A percentile compares a stretch with the other conserved stretches of the same genome.
These are phyloP conservation scores for Poicephalus gulielmi DNA, from an alignment of 2,113 vertebrate genomes.

Conservation along the genomic window DNA sequence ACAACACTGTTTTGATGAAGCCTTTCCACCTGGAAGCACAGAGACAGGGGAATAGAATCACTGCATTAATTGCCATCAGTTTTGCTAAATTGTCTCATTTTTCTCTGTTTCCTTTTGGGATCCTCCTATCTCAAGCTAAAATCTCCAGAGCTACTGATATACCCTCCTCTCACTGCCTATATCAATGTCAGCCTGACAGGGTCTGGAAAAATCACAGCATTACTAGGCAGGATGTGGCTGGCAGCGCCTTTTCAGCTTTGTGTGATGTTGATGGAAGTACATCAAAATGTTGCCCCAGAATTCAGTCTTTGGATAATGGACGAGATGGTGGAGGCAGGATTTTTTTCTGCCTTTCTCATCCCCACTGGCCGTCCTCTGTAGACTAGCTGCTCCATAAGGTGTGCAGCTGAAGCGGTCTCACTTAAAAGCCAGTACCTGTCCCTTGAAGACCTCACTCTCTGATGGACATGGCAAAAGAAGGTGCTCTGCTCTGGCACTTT, in stretches of 20 bases:
- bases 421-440: background rate
- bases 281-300: background rate
- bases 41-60: background rate
- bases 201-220: background rate
- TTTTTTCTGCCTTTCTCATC: background rate
- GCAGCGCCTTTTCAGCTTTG: background rate
- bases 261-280: background rate
- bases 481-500: background rate
- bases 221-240: background rate
- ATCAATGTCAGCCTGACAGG: background rate
- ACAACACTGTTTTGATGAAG: background rate
- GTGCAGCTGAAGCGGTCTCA: background rate
- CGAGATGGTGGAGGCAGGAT: background rate
- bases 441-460: background rate
- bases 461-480: background rate
- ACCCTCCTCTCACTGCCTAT: background rate
- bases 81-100: conserved; percentile 41
- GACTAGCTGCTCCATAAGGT: background rate
- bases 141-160: background rate
- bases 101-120: background rate
- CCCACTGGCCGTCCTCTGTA: background rate
- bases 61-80: conserved; percentile 26
- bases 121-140: background rate
- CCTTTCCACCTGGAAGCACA: background rate
- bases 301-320: background rate